Evolutionary conservation across 1,140 invertebrate species (phyloP).

Genomic region (Gonatopus flavifemur): DNA sequence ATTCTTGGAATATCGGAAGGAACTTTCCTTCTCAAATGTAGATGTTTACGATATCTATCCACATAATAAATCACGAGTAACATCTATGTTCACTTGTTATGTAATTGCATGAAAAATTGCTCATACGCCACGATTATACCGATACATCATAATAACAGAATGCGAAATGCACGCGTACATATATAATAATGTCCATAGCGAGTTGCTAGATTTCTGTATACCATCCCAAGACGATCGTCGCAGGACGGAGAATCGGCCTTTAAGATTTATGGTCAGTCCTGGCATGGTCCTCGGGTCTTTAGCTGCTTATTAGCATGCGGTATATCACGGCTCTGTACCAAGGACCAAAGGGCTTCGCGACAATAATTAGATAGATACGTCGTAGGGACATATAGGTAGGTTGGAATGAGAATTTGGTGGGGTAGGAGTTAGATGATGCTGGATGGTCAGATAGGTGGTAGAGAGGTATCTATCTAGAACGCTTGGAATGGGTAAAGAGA

Average conservation of each 20-base stretch:
- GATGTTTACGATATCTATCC: too few species aligned
- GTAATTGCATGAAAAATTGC: too few species aligned
- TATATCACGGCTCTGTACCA: slow-evolving; percentile 53
- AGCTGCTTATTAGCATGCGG: slow-evolving; percentile 61
- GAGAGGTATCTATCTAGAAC: slow-evolving; percentile 32
- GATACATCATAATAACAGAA: too few species aligned
- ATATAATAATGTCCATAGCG: too few species aligned
- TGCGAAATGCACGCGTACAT: too few species aligned
- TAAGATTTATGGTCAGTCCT: slow-evolving; percentile 52
- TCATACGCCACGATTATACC: too few species aligned
- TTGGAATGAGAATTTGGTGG: slow-evolving; percentile 43
- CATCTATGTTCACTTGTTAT: too few species aligned
- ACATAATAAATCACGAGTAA: too few species aligned
- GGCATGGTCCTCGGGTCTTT: slow-evolving; percentile 55
- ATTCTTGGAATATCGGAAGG: too few species aligned
- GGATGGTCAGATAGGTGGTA: slow-evolving; percentile 15
- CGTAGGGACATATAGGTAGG: too few species aligned
- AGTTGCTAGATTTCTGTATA: too few species aligned
- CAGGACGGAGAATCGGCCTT: slow-evolving; percentile 45
- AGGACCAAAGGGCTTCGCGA: slow-evolving; percentile 45
- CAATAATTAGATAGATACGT: slow-evolving; percentile 62
- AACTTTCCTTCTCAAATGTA: too few species aligned
- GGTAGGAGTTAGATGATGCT: slow-evolving; percentile 39
- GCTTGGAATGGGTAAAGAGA: slow-evolving; percentile 27
- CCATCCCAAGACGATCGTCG: slow-evolving; percentile 42